These are phyloP conservation scores for Peribatodes rhomboidaria DNA, from an alignment of 2,888 invertebrate genomes.

Conservation along the genomic window DNA sequence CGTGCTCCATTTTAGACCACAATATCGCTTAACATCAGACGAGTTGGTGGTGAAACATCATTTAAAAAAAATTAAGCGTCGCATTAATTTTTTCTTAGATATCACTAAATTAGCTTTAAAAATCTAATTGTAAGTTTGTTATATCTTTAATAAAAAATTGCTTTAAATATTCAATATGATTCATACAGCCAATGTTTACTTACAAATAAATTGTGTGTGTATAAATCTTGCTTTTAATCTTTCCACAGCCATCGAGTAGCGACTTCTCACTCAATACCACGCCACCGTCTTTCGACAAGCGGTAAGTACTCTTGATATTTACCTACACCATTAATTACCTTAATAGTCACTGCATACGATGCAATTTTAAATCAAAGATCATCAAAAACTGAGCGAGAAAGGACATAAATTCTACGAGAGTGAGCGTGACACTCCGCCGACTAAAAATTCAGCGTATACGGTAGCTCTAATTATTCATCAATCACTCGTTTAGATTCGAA, in stretches of 20 bases:
- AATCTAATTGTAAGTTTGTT: too few species aligned
- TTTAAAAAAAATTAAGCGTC: too few species aligned
- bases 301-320: slow-evolving; percentile 60
- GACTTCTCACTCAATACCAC: slow-evolving; percentile 64
- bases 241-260: slow-evolving; percentile 69
- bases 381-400: not conserved
- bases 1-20: too few species aligned
- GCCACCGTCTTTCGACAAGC: slow-evolving; percentile 71
- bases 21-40: too few species aligned
- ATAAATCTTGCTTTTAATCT: slow-evolving; percentile 41
- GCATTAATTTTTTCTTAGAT: too few species aligned
- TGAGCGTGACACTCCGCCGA: not conserved
- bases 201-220: too few species aligned
- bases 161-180: too few species aligned
- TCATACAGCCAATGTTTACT: too few species aligned
- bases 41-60: too few species aligned
- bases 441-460: not conserved
- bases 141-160: too few species aligned
- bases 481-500: slow-evolving; percentile 66
- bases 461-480: slow-evolving; percentile 41
- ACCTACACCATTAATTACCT: slow-evolving; percentile 34
- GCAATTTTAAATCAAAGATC: slow-evolving; percentile 56
- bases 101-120: too few species aligned
- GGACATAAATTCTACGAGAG: not conserved
- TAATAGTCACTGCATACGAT: not conserved